These are phyloP conservation scores for Hippoglossus stenolepis DNA, from an alignment of 2,113 vertebrate species.

Conservation along the genomic window DNA sequence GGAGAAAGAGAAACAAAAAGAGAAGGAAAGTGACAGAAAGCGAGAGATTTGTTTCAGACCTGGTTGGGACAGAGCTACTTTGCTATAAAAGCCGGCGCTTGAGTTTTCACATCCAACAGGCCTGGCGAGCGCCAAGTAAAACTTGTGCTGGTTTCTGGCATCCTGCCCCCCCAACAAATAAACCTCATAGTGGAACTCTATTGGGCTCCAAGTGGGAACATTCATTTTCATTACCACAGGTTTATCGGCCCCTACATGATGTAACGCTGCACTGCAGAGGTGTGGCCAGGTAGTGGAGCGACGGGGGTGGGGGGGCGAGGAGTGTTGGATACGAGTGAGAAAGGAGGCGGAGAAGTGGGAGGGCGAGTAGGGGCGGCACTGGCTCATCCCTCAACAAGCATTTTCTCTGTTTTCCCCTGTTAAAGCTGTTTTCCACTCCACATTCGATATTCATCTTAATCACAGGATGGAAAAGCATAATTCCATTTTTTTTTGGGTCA, in stretches of 20 bases:
- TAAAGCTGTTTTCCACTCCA: constrained; percentile 46
- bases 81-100: constrained; percentile 8
- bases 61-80: constrained; percentile 22
- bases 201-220: constrained; percentile 57
- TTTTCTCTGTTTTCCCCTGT: constrained; percentile 46
- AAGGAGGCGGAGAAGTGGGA: constrained; percentile 4
- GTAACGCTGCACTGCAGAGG: constrained; percentile 45
- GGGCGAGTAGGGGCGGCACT: constrained; percentile 2
- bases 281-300: constrained; percentile 37
- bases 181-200: constrained; percentile 64
- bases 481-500: constrained; percentile 80
- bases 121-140: constrained; percentile 44
- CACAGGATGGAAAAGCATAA: constrained; percentile 71
- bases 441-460: constrained; percentile 78
- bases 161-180: constrained; percentile 51
- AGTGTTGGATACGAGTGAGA: neutral
- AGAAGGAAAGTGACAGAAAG: constrained; percentile 4
- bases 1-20: constrained; percentile 28
- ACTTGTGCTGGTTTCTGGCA: constrained; percentile 44
- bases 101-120: constrained; percentile 29
- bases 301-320: neutral
- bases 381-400: constrained; percentile 51
- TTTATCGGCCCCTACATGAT: constrained; percentile 58
- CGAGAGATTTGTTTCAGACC: neutral
- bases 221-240: constrained; percentile 70